Conservation (phyloP, 2,888 invertebrate genomes). For the Pterobdella sp. region DNA sequence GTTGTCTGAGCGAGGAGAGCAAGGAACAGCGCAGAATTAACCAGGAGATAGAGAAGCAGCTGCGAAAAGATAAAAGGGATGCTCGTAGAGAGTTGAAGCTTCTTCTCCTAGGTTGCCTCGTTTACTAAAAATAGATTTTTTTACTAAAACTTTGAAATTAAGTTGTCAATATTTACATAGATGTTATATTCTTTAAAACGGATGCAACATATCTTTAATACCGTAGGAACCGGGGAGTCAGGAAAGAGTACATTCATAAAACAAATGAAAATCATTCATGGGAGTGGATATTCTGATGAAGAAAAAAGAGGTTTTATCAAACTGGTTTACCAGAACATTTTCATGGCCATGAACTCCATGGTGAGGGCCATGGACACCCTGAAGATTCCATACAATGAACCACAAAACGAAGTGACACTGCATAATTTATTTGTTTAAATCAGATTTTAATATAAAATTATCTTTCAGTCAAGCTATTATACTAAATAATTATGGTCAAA, state of each 20-base stretch:
- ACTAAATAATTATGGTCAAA: no score
- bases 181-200: background rate
- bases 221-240: conserved; percentile 90
- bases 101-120: conserved; percentile 93
- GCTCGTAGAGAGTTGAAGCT: conserved; percentile 90
- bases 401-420: conserved; percentile 63
- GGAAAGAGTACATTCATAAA: conserved; percentile 99
- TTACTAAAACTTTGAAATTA: background rate
- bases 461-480: background rate
- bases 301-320: conserved; percentile 97
- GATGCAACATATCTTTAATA: background rate
- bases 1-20: conserved; percentile 99
- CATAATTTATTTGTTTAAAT: background rate
- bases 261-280: conserved; percentile 99
- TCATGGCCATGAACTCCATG: conserved; percentile 99
- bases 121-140: background rate
- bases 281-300: conserved; percentile 96
- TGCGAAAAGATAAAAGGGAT: conserved; percentile 98
- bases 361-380: conserved; percentile 98
- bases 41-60: conserved; percentile 99
- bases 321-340: conserved; percentile 98
- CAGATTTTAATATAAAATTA: background rate
- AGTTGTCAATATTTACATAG: background rate
- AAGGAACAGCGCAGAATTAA: conserved; percentile 99
- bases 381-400: conserved; percentile 86